Conservation (phyloP, 2,113 vertebrate genomes). For the Pteruthius melanotis region DNA sequence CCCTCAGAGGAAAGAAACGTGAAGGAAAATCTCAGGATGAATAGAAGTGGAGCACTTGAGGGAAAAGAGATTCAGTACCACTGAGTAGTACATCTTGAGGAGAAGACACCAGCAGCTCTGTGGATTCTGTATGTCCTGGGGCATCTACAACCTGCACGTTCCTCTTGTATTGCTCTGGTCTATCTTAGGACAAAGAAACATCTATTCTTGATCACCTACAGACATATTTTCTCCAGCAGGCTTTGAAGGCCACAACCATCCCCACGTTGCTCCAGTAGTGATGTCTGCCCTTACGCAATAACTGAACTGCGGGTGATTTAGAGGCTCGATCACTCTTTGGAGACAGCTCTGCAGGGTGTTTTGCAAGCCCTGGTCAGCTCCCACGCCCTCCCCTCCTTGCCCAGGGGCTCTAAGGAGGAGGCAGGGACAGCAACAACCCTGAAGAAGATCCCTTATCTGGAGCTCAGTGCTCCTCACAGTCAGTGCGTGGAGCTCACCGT, state of each 20-base stretch:
- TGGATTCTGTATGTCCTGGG: not conserved
- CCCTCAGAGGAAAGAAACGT: not conserved
- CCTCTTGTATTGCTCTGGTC: not conserved
- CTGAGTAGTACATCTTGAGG: not conserved
- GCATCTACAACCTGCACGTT: not conserved
- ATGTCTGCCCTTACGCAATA: not conserved
- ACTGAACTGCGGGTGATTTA: not conserved
- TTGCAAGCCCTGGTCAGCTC: not conserved
- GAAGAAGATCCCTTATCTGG: not conserved
- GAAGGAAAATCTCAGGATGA: not conserved
- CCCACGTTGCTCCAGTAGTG: accelerated
- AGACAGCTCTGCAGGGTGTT: not conserved
- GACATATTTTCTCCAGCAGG: not conserved
- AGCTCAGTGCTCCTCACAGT: not conserved
- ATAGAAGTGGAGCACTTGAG: not conserved
- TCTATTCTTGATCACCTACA: not conserved
- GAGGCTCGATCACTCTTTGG: not conserved
- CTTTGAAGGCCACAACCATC: not conserved
- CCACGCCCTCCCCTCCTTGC: not conserved
- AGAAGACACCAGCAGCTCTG: not conserved
- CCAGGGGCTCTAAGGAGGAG: not conserved
- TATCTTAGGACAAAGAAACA: not conserved
- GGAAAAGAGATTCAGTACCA: not conserved
- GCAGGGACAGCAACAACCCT: not conserved
- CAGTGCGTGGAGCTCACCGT: accelerated